Evolutionary conservation across 2,888 invertebrate species (phyloP).

Genomic region (Salticus scenicus): DNA sequence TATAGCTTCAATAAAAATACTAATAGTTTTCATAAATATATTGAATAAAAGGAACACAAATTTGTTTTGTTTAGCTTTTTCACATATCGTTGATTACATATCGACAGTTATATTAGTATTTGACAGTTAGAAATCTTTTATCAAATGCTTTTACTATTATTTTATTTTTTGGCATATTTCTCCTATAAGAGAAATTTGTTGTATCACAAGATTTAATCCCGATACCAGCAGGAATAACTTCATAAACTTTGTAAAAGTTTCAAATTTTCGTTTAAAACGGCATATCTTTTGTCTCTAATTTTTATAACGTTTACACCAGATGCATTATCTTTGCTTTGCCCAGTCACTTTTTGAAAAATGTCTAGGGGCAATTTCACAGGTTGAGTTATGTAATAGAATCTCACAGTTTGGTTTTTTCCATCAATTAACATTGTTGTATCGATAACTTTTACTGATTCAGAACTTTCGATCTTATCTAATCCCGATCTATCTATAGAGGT

Average conservation of each 20-base stretch:
- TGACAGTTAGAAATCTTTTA: too few species aligned
- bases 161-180: slow-evolving; percentile 12
- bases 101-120: too few species aligned
- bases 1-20: too few species aligned
- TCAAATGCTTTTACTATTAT: background rate
- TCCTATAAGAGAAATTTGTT: background rate
- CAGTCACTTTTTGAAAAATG: slow-evolving; percentile 56
- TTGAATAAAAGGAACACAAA: too few species aligned
- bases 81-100: too few species aligned
- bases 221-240: slow-evolving; percentile 21
- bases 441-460: slow-evolving; percentile 56
- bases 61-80: too few species aligned
- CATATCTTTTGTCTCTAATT: slow-evolving; percentile 35
- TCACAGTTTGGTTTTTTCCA: slow-evolving; percentile 64
- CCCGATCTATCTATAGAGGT: slow-evolving; percentile 27
- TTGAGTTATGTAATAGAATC: slow-evolving; percentile 62
- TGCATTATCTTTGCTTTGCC: slow-evolving; percentile 20
- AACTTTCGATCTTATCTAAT: slow-evolving; percentile 41
- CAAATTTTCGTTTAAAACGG: background rate
- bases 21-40: too few species aligned
- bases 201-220: slow-evolving; percentile 8
- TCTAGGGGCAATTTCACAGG: slow-evolving; percentile 60
- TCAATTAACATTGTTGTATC: slow-evolving; percentile 68
- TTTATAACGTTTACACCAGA: slow-evolving; percentile 46
- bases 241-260: background rate